A percentile compares a stretch with the other conserved stretches of the same genome.
These are phyloP conservation scores for Beroe ovata DNA, from an alignment of 37 sponge, comb jelly and placozoan species.

Conservation along the genomic window DNA sequence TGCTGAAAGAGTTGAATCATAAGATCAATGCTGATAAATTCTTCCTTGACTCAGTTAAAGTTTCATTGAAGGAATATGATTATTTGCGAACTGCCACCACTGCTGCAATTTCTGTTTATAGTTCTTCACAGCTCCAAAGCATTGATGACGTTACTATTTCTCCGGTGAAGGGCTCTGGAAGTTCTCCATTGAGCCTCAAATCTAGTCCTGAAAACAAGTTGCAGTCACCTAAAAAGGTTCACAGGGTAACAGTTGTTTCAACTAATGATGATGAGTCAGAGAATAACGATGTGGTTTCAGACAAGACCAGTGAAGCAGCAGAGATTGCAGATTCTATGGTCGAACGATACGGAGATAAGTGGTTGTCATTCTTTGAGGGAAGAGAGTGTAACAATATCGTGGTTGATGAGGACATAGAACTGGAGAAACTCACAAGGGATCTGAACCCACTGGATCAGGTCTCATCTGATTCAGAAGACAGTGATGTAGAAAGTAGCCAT, in stretches of 20 bases:
- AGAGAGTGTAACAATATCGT: background rate
- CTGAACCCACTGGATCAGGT: background rate
- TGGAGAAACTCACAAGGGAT: background rate
- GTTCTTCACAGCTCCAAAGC: background rate
- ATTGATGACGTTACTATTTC: background rate
- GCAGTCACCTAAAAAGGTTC: background rate
- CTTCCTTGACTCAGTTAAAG: background rate
- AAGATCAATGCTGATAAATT: slow-evolving; percentile 8
- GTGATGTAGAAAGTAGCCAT: background rate
- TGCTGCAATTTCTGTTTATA: background rate
- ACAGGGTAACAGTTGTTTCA: background rate
- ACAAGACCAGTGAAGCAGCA: background rate
- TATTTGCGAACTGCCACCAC: background rate
- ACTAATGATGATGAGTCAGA: background rate
- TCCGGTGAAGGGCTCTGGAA: background rate
- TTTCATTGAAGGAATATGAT: background rate
- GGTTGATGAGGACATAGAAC: background rate
- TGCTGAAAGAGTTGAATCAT: background rate
- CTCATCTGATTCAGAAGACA: background rate
- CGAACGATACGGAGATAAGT: background rate
- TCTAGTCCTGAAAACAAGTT: background rate
- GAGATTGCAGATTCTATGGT: background rate
- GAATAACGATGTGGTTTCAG: background rate
- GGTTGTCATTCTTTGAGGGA: slow-evolving; percentile 2
- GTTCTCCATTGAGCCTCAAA: too few relatives aligned